Conservation (phyloP, 2,113 vertebrate genomes). For the Aldabrachelys gigantea region DNA sequence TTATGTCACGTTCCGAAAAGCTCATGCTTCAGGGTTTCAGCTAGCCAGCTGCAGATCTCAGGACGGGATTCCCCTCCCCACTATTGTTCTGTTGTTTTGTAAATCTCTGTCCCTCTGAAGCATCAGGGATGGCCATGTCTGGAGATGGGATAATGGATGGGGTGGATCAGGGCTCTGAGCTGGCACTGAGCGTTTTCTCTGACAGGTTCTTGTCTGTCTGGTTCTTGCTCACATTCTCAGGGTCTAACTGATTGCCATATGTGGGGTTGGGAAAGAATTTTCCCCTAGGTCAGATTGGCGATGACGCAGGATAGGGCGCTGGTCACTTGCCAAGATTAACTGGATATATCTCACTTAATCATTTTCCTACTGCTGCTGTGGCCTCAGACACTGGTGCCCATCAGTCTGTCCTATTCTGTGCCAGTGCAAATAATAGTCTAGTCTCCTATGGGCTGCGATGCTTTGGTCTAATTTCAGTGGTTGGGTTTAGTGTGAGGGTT, state of each 20-base stretch:
- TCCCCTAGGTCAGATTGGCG: too few species aligned
- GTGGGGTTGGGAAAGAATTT: not conserved
- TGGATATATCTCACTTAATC: too few species aligned
- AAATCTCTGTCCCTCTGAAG: too few species aligned
- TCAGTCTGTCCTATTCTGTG: not conserved
- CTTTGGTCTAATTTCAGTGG: not conserved
- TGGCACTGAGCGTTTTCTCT: not conserved
- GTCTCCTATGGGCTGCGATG: not conserved
- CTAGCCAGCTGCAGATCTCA: not conserved
- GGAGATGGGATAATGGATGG: not conserved
- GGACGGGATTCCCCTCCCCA: not conserved
- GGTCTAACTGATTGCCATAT: not conserved
- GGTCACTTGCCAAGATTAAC: too few species aligned
- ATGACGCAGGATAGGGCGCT: too few species aligned
- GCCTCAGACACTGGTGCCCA: not conserved
- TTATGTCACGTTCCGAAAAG: too few species aligned
- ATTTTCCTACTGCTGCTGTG: too few species aligned
- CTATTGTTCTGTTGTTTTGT: not conserved
- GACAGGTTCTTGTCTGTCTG: not conserved
- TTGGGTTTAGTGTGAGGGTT: not conserved
- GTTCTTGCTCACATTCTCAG: not conserved
- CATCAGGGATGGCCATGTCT: too few species aligned
- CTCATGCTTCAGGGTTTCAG: too few species aligned
- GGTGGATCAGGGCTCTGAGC: not conserved
- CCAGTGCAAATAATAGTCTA: not conserved